phyloP scores from a whole-genome alignment of 2,888 invertebrate species.

The Pyralis farinalis region DNA sequence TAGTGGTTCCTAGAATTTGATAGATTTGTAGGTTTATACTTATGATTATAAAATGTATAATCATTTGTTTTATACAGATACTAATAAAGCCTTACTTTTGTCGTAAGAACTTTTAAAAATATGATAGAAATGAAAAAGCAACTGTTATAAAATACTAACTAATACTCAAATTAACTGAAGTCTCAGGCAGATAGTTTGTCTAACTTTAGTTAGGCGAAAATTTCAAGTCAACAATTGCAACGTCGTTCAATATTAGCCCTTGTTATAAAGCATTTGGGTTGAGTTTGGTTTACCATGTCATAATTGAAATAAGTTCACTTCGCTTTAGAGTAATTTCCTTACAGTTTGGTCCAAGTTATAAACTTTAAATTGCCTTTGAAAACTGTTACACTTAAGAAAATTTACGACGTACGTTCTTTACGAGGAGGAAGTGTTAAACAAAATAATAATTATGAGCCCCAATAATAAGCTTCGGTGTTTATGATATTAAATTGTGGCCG shows the following conservation, averaged over 20 bases:
- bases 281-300: slow-evolving; percentile 24
- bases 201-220: slow-evolving; percentile 52
- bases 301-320: slow-evolving; percentile 48
- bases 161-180: slow-evolving; percentile 54
- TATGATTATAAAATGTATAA: too few relatives aligned
- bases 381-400: background rate
- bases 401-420: background rate
- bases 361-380: background rate
- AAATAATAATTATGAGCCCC: too few relatives aligned
- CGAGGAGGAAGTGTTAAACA: too few relatives aligned
- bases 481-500: too few relatives aligned
- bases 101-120: background rate
- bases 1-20: too few relatives aligned
- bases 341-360: slow-evolving; percentile 26
- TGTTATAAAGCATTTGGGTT: slow-evolving; percentile 32
- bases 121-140: background rate
- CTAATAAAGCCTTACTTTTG: too few relatives aligned
- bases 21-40: too few relatives aligned
- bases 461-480: too few relatives aligned
- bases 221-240: slow-evolving; percentile 16
- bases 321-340: slow-evolving; percentile 48
- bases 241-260: slow-evolving; percentile 21
- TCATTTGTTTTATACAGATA: too few relatives aligned
- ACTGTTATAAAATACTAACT: slow-evolving; percentile 8
- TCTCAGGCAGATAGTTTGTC: slow-evolving; percentile 51